Conservation (phyloP, 2,888 invertebrate genomes). For the Dusona sp. region DNA sequence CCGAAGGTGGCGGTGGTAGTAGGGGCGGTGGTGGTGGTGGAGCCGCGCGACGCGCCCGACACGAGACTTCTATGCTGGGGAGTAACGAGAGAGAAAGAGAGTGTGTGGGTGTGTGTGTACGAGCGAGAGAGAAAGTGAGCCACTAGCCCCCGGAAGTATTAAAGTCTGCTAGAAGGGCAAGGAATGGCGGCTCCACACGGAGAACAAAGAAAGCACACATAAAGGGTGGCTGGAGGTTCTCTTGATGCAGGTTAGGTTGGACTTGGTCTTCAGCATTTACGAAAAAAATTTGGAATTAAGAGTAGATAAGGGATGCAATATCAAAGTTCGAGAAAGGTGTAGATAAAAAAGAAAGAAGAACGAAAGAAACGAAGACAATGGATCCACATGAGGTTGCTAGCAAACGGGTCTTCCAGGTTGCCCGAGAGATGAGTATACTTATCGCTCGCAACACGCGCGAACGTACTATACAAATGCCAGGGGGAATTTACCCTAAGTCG, state of each 20-base stretch:
- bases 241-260: background rate
- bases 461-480: conserved; percentile 78
- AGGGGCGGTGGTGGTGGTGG: conserved; percentile 36
- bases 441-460: conserved; percentile 68
- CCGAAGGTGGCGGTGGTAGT: conserved; percentile 52
- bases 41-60: conserved; percentile 51
- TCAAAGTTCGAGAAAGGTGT: background rate
- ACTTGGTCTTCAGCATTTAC: conserved; percentile 18
- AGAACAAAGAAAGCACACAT: conserved; percentile 26
- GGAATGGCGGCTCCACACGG: conserved; percentile 25
- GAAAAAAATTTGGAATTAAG: conserved; percentile 54
- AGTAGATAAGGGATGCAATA: conserved; percentile 24
- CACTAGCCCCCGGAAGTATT: conserved; percentile 48
- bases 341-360: conserved; percentile 3
- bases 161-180: conserved; percentile 35
- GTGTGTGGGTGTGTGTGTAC: background rate
- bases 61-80: conserved; percentile 43
- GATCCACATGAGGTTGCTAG: conserved; percentile 10
- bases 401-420: background rate
- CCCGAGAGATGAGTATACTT: conserved; percentile 16
- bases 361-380: too few relatives aligned
- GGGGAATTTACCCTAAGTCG: conserved; percentile 80
- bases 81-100: conserved; percentile 22
- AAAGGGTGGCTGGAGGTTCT: conserved; percentile 45
- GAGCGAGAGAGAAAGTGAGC: conserved; percentile 50